These are phyloP conservation scores for Pitta sordida DNA, from an alignment of 2,113 vertebrate genomes.

Conservation along the genomic window DNA sequence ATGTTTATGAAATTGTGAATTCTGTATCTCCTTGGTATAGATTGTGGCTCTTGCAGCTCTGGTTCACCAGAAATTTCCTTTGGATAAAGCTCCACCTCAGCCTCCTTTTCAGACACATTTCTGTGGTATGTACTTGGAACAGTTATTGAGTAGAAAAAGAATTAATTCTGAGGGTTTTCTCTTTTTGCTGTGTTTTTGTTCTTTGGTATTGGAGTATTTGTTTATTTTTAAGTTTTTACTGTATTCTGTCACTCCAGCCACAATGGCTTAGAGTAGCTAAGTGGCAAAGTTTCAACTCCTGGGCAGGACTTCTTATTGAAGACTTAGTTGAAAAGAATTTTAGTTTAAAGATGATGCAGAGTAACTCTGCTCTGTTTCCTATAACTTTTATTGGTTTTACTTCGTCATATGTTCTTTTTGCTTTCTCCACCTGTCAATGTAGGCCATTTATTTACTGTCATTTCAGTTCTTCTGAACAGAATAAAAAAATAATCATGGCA, in stretches of 20 bases:
- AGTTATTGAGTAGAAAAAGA: neutral
- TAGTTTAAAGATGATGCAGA: neutral
- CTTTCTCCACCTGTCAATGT: neutral
- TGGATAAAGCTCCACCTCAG: constrained; percentile 90
- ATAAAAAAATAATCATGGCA: neutral
- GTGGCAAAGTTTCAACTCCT: neutral
- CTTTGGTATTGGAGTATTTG: neutral
- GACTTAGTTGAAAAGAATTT: neutral
- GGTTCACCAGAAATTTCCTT: constrained; percentile 83
- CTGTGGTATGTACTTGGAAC: constrained; percentile 80
- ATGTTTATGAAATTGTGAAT: neutral
- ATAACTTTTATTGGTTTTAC: neutral
- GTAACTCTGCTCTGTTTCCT: neutral
- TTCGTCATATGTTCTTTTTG: neutral
- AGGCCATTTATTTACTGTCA: neutral
- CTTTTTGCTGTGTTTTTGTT: neutral
- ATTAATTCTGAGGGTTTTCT: accelerated
- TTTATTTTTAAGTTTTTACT: neutral
- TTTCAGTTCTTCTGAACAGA: neutral
- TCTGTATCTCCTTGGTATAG: constrained; percentile 66
- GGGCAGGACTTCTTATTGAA: neutral
- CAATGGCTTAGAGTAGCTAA: neutral
- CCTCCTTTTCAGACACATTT: constrained; percentile 92
- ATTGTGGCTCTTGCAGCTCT: constrained; percentile 88
- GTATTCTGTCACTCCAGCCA: neutral